Evolutionary conservation across 2,888 invertebrate species (phyloP).

Genomic region (Nemotelus pantherinus): DNA sequence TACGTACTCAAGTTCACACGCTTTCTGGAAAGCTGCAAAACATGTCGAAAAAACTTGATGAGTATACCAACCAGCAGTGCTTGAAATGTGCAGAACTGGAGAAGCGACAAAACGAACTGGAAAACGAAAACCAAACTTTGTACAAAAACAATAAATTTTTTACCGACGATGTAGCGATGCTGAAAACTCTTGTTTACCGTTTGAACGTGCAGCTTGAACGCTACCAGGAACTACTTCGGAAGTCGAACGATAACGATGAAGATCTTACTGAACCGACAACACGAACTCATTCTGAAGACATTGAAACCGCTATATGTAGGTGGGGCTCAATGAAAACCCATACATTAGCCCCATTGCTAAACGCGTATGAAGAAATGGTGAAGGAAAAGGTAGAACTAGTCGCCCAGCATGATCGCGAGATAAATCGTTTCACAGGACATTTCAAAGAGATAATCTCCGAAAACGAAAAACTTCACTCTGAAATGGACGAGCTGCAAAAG

Average conservation of each 20-base stretch:
- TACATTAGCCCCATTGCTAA: constrained; percentile 72
- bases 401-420: constrained; percentile 74
- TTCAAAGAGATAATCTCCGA: constrained; percentile 76
- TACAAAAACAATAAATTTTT: constrained; percentile 69
- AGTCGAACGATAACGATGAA: constrained; percentile 48
- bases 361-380: constrained; percentile 82
- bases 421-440: constrained; percentile 76
- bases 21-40: constrained; percentile 68
- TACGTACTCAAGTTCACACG: constrained; percentile 67
- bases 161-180: constrained; percentile 74
- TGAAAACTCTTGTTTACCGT: constrained; percentile 82
- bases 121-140: constrained; percentile 51
- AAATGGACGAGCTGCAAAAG: constrained; percentile 67
- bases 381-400: constrained; percentile 80
- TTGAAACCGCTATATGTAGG: constrained; percentile 41
- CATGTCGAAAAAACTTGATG: constrained; percentile 65
- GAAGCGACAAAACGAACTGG: constrained; percentile 39
- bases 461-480: constrained; percentile 72
- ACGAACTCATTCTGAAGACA: constrained; percentile 23
- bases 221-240: constrained; percentile 71
- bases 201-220: constrained; percentile 80
- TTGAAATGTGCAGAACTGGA: constrained; percentile 57
- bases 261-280: constrained; percentile 33
- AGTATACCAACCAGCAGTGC: constrained; percentile 63
- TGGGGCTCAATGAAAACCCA: constrained; percentile 57